Evolutionary conservation across 2,113 vertebrate genomes (phyloP), one percentile per base, ranked within the genome.

Genomic region (Calonectris borealis): DNA sequence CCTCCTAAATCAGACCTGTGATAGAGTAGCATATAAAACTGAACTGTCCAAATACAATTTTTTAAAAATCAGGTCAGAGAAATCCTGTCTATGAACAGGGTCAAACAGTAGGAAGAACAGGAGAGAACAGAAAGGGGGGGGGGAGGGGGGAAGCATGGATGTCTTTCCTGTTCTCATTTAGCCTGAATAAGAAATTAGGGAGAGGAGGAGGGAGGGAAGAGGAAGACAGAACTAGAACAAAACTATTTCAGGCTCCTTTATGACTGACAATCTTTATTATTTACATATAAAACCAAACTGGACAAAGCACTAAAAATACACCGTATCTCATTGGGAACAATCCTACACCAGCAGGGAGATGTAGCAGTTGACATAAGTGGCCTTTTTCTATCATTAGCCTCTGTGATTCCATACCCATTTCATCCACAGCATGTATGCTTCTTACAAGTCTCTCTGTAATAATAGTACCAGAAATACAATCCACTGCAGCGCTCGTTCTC

Each of bases 401-500:
- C 91, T 92, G 65, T 81, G 82, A 95, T 96, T 94, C 93, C 96
- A 65, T 88, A 64, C 82, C 88, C 54, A 97, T 94, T 96, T 96
- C 61, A 92, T 86, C 90, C 95, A 76, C 96, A 97, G 96, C 92
- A 29, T 96, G 96, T 60, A 86, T 60, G 90, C 90, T 80, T 90
- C 96, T 96, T 90, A 68, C 93, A 96, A 93, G 90, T 83, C 32
- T 79, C 44, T 94, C 95, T 86, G 75, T 58, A 96, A 95, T 96
- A 97, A 97, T 94, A 96, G 92, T 71, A 88, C 79, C 92, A 96
- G 90, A 96, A 96, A 94, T 95, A 96, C 95, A 93, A 94, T 64
- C 68, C 85, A 90, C 83, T 70, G 85, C 83, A 88, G 83, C 1
- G 11, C 65, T 94, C 9, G 3, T 95, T 94, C 88, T 86, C 85